Evolutionary conservation across 2,888 invertebrate genomes (phyloP).

Genomic region (Patella caerulea): DNA sequence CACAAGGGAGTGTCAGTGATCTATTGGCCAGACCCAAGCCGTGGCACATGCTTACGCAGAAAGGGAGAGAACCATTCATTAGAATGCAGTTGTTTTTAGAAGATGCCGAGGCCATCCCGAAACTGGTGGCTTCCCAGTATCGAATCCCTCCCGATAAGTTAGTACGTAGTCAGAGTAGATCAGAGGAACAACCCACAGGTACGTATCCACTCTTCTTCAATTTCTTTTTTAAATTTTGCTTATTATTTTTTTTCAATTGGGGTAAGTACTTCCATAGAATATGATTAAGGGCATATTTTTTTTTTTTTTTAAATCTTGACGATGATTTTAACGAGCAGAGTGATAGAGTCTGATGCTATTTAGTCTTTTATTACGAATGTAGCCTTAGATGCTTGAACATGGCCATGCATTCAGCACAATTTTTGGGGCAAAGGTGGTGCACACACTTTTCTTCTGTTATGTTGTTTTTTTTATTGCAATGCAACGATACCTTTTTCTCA

Average conservation of each 20-base stretch:
- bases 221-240: background rate
- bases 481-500: constrained; percentile 5
- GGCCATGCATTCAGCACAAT: constrained; percentile 2
- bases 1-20: constrained; percentile 93
- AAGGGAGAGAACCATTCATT: constrained; percentile 84
- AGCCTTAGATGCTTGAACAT: background rate
- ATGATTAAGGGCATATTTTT: background rate
- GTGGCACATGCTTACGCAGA: constrained; percentile 99
- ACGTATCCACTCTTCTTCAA: background rate
- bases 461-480: background rate
- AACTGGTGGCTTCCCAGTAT: constrained; percentile 95
- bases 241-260: constrained; percentile 3
- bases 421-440: background rate
- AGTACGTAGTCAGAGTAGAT: constrained; percentile 80
- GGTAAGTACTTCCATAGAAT: background rate
- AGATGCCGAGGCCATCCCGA: constrained; percentile 94
- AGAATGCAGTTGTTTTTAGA: constrained; percentile 90
- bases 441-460: background rate
- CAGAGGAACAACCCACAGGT: constrained; percentile 30
- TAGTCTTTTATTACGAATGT: background rate
- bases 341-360: background rate
- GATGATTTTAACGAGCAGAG: background rate
- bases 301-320: background rate
- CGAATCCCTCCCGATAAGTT: constrained; percentile 98
- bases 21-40: constrained; percentile 96